phyloP scores from a whole-genome alignment of 2,888 invertebrate genomes.

The Allacma fusca region DNA sequence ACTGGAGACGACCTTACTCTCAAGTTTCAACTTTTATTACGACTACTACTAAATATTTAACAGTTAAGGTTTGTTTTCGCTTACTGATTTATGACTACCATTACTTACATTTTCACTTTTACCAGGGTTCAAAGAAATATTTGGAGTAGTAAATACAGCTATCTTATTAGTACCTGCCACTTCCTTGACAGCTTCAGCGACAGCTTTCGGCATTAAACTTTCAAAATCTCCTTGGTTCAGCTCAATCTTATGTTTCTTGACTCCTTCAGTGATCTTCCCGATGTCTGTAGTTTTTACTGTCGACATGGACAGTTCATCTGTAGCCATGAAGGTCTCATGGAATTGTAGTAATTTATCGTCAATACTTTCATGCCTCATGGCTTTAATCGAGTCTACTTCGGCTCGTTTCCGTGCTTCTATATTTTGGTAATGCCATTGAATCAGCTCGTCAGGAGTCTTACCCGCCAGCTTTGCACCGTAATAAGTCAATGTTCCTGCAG shows the following conservation, averaged over 20 bases:
- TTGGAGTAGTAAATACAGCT: neutral
- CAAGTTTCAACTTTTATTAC: no score
- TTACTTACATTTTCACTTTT: neutral
- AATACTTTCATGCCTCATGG: neutral
- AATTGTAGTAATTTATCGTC: constrained; percentile 2
- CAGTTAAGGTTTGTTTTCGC: no score
- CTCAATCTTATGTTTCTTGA: neutral
- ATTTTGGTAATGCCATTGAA: neutral
- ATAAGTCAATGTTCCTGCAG: neutral
- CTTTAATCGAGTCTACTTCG: neutral
- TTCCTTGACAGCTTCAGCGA: constrained; percentile 69
- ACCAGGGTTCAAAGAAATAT: neutral
- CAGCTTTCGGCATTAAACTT: constrained; percentile 71
- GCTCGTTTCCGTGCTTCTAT: neutral
- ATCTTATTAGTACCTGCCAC: constrained; percentile 66
- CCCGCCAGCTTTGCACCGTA: neutral
- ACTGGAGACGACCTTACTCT: no score
- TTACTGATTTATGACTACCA: no score
- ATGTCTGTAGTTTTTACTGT: neutral
- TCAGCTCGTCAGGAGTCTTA: neutral
- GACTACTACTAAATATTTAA: no score
- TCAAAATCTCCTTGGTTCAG: constrained; percentile 68
- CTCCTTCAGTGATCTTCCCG: neutral
- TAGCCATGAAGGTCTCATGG: constrained; percentile 18
- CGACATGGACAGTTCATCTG: constrained; percentile 2